Evolutionary conservation across 2,888 invertebrate genomes (phyloP).

Genomic region (Leptothorax acervorum): DNA sequence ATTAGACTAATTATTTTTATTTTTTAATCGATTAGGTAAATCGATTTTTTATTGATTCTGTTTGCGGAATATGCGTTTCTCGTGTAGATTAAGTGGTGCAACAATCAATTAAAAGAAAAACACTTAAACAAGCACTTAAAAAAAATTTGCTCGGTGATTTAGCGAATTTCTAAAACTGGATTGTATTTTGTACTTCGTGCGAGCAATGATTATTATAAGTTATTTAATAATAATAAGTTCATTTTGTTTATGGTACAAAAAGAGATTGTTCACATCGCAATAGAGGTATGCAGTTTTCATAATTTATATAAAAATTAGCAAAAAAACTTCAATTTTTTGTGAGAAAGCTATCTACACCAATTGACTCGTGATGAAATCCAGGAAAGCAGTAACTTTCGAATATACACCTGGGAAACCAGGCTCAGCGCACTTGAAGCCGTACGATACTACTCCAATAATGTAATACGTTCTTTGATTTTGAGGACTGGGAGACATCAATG

Average conservation of each 20-base stretch:
- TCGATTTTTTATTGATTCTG: too few relatives aligned
- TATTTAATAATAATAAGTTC: neutral
- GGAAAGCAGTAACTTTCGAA: conserved; percentile 69
- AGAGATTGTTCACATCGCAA: neutral
- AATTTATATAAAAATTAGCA: neutral
- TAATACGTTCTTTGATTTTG: conserved; percentile 85
- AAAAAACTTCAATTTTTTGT: neutral
- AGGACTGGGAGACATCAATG: conserved; percentile 89
- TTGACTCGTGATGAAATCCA: conserved; percentile 70
- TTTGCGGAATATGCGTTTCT: too few relatives aligned
- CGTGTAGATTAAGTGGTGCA: too few relatives aligned
- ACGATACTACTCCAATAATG: conserved; percentile 89
- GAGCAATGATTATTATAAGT: neutral
- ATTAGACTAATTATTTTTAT: too few relatives aligned
- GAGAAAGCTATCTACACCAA: conserved; percentile 14
- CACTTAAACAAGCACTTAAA: too few relatives aligned
- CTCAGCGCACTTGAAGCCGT: conserved; percentile 88
- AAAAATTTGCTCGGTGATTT: neutral
- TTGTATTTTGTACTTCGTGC: neutral
- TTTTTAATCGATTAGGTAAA: too few relatives aligned
- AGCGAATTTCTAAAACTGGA: neutral
- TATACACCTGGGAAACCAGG: conserved; percentile 89
- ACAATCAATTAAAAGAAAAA: too few relatives aligned
- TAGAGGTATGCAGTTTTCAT: neutral
- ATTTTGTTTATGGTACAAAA: neutral